Percentiles rank a stretch among this genome's conserved stretches.
Evolutionary conservation across 2,797 vertebrate genomes (phyloP).

Genomic region (Labroides dimidiatus): DNA sequence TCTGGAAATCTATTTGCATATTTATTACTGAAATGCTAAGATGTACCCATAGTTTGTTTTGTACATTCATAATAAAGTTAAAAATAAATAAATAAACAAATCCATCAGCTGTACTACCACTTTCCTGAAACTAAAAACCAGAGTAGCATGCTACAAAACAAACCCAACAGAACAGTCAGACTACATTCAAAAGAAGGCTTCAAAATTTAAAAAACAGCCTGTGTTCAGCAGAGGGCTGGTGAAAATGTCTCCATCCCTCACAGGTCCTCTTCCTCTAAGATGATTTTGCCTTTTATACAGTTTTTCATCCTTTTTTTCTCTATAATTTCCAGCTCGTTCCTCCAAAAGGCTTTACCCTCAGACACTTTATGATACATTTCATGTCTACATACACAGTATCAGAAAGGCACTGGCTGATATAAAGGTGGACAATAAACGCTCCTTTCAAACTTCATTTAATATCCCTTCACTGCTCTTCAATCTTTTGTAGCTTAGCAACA

Average conservation of each 20-base stretch:
- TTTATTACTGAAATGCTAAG: no score
- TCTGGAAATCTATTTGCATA: no score
- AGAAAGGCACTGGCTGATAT: constrained; percentile 16
- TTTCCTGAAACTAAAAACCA: no score
- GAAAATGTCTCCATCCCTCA: not conserved
- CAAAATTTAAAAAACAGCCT: no score
- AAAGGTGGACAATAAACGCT: constrained; percentile 37
- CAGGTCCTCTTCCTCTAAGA: not conserved
- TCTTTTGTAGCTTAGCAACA: constrained; percentile 74
- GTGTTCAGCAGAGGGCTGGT: not conserved
- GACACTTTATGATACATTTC: not conserved
- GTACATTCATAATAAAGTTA: no score
- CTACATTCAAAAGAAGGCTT: no score
- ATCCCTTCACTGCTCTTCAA: constrained; percentile 1
- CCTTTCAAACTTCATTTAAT: constrained; percentile 37
- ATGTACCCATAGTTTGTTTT: no score
- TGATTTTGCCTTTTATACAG: not conserved
- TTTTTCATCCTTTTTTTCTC: not conserved
- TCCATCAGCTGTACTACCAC: no score
- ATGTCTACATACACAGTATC: not conserved
- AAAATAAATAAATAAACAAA: no score
- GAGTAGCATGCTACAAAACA: no score
- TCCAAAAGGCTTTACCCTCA: not conserved
- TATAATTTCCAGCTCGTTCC: not conserved
- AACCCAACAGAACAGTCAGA: no score